Percentiles rank a stretch among this genome's conserved stretches.
phyloP scores from a whole-genome alignment of 2,888 invertebrate species.

The Synanthedon andrenaeformis region DNA sequence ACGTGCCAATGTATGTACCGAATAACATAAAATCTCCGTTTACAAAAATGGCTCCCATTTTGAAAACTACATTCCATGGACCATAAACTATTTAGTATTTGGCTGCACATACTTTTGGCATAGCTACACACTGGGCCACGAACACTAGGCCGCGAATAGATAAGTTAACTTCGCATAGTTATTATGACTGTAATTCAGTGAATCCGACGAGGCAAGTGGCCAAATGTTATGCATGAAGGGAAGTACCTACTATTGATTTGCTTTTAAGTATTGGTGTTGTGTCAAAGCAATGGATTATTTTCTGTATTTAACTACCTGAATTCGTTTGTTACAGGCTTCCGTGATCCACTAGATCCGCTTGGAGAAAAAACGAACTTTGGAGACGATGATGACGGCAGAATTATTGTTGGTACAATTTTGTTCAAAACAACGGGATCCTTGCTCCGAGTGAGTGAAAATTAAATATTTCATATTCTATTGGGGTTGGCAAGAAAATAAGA shows the following conservation, averaged over 20 bases:
- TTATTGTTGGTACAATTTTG: constrained; percentile 53
- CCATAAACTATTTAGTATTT: neutral
- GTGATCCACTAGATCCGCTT: constrained; percentile 41
- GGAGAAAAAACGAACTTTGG: constrained; percentile 49
- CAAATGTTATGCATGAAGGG: neutral
- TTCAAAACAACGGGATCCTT: constrained; percentile 57
- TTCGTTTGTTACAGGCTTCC: constrained; percentile 26
- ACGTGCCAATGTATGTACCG: too few species aligned
- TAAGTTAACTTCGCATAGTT: neutral
- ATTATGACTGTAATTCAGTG: neutral
- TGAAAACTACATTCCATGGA: neutral
- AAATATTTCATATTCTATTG: neutral
- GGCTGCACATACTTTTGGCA: neutral
- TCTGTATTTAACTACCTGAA: too few species aligned
- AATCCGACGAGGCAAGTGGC: neutral
- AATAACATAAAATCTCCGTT: too few species aligned
- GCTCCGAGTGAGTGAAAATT: constrained; percentile 35
- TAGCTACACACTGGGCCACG: neutral
- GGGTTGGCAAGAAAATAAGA: too few species aligned
- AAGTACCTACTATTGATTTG: neutral
- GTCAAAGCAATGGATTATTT: too few species aligned
- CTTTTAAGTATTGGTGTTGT: too few species aligned
- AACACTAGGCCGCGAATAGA: neutral
- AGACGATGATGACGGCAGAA: constrained; percentile 56
- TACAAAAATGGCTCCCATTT: neutral